Conservation (phyloP, 2,888 invertebrate species). For the Selenia dentaria region DNA sequence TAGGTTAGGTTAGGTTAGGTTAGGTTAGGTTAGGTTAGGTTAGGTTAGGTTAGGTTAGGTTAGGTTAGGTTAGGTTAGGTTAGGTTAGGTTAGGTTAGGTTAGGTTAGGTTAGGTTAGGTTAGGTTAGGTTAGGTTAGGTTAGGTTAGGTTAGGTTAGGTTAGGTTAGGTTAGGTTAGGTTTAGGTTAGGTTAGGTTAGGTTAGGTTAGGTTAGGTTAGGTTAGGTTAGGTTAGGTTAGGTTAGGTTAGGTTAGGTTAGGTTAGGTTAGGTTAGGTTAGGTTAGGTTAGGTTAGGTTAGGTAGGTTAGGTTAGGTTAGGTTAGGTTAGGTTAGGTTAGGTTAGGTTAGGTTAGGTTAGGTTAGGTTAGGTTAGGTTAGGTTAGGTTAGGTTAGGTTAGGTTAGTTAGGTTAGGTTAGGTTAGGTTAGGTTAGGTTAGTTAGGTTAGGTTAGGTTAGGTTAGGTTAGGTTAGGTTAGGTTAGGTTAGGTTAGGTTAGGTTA, state of each 20-base stretch:
- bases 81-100: slow-evolving; percentile 25
- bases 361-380: slow-evolving; percentile 20
- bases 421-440: slow-evolving; percentile 26
- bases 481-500: slow-evolving; percentile 24
- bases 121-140: slow-evolving; percentile 30
- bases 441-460: slow-evolving; percentile 30
- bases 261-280: slow-evolving; percentile 30
- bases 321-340: slow-evolving; percentile 20
- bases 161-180: slow-evolving; percentile 32
- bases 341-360: slow-evolving; percentile 27
- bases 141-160: slow-evolving; percentile 31
- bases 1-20: slow-evolving; percentile 34
- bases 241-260: slow-evolving; percentile 27
- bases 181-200: slow-evolving; percentile 29
- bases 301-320: too few relatives aligned
- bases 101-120: slow-evolving; percentile 30
- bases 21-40: slow-evolving; percentile 33
- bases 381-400: slow-evolving; percentile 27
- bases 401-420: slow-evolving; percentile 26
- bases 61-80: slow-evolving; percentile 33
- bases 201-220: slow-evolving; percentile 20
- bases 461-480: slow-evolving; percentile 29
- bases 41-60: slow-evolving; percentile 32
- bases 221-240: slow-evolving; percentile 26
- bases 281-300: slow-evolving; percentile 30